Evolutionary conservation across 1,140 invertebrate species (phyloP).

Genomic region (Elymnias hypermnestra): DNA sequence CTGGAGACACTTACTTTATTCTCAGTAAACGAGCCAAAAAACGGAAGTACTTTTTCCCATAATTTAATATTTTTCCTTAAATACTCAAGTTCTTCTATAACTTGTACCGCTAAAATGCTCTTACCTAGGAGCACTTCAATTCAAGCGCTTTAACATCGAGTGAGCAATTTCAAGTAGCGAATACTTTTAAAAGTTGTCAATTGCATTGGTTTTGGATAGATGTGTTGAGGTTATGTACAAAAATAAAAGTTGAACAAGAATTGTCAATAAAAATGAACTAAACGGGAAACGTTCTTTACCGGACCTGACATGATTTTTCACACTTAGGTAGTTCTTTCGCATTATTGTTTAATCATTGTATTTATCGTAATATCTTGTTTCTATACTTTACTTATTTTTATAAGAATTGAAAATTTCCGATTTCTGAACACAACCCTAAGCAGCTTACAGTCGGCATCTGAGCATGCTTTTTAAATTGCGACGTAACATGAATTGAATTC

Average conservation of each 20-base stretch:
- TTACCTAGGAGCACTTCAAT: conserved; percentile 14
- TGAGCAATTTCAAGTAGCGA: conserved; percentile 18
- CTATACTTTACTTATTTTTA: too few species aligned
- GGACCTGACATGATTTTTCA: too few species aligned
- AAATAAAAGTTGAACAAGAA: neutral
- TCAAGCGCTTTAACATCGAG: conserved; percentile 22
- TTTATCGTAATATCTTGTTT: too few species aligned
- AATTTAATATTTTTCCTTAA: conserved; percentile 3
- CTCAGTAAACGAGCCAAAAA: conserved; percentile 16
- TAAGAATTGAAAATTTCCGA: too few species aligned
- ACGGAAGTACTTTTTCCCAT: conserved; percentile 3
- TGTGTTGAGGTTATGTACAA: conserved; percentile 1
- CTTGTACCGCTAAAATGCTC: conserved; percentile 12
- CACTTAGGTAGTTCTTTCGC: too few species aligned
- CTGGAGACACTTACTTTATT: conserved; percentile 24
- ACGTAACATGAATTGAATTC: too few species aligned
- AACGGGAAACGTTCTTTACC: too few species aligned
- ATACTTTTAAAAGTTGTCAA: conserved; percentile 10
- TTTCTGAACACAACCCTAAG: too few species aligned
- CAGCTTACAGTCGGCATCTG: too few species aligned
- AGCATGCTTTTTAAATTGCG: too few species aligned
- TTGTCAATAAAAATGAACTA: neutral
- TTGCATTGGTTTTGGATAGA: neutral
- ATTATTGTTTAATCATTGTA: too few species aligned
- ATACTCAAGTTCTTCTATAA: conserved; percentile 4